A percentile compares a stretch with the other conserved stretches of the same genome.
Conservation (phyloP, 2,888 invertebrate genomes). For the Mycalesis mineus region DNA sequence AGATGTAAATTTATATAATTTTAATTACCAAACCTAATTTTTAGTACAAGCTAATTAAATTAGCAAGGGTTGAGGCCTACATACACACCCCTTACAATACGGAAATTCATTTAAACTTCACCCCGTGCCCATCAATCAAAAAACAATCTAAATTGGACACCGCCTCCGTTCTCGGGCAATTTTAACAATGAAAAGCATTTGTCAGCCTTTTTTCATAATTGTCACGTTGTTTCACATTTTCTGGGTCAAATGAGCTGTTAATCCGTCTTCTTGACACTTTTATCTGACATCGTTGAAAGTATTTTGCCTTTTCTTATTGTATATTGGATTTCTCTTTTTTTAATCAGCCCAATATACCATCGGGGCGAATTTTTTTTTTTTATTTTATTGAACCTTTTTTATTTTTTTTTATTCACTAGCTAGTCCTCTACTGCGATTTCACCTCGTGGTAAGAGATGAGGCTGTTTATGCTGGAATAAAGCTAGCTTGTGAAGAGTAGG, state of each 20-base stretch:
- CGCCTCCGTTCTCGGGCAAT: conserved; percentile 47
- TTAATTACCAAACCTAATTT: background rate
- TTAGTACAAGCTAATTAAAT: background rate
- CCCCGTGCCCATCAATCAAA: conserved; percentile 64
- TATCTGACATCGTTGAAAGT: background rate
- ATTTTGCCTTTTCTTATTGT: background rate
- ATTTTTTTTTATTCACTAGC: no score
- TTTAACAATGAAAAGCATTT: conserved; percentile 34
- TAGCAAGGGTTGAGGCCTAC: background rate
- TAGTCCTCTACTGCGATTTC: no score
- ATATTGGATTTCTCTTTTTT: no score
- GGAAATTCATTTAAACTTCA: conserved; percentile 59
- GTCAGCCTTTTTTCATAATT: conserved; percentile 18
- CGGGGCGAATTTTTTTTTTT: no score
- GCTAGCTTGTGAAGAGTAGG: no score
- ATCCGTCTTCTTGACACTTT: background rate
- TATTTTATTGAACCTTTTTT: no score
- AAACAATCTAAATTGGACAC: conserved; percentile 66
- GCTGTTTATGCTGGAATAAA: no score
- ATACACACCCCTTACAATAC: background rate
- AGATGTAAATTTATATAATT: no score
- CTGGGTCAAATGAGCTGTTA: conserved; percentile 6
- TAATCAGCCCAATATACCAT: no score
- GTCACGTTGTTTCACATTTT: conserved; percentile 12
- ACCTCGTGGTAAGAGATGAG: no score